Evolutionary conservation across 2,888 invertebrate genomes (phyloP).

Genomic region (Pandemis corylana): DNA sequence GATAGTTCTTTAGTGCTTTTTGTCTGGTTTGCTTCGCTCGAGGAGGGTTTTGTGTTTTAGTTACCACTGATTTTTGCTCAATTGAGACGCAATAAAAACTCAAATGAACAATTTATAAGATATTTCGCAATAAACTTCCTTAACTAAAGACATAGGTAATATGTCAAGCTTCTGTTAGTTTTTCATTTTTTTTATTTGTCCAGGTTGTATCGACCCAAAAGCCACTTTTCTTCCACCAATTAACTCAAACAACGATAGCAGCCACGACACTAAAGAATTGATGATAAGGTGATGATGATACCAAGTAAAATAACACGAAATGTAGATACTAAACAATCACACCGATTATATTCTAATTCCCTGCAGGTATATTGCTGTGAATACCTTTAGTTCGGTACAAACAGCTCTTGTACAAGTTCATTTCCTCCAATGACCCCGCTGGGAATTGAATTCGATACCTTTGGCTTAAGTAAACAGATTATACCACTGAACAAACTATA

Average conservation of each 20-base stretch:
- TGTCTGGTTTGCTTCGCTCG: constrained; percentile 25
- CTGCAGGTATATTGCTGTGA: neutral
- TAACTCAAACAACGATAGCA: too few species aligned
- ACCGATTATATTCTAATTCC: neutral
- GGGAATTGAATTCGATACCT: neutral
- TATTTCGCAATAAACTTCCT: too few species aligned
- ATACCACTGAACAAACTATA: neutral
- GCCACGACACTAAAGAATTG: too few species aligned
- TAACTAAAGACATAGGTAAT: too few species aligned
- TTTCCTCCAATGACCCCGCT: constrained; percentile 1
- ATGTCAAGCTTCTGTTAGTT: too few species aligned
- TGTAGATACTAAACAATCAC: neutral
- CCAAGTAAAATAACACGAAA: neutral
- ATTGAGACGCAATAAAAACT: neutral
- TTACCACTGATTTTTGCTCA: neutral
- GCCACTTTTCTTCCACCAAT: too few species aligned
- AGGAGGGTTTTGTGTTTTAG: constrained; percentile 1
- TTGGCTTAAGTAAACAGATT: neutral
- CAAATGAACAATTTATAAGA: neutral
- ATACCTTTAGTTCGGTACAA: neutral
- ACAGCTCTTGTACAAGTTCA: neutral
- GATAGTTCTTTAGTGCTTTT: constrained; percentile 39
- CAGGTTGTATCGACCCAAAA: too few species aligned
- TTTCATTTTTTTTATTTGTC: too few species aligned
- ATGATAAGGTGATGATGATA: neutral